Conservation (phyloP, 2,797 vertebrate genomes). For the Bufotes viridis region DNA sequence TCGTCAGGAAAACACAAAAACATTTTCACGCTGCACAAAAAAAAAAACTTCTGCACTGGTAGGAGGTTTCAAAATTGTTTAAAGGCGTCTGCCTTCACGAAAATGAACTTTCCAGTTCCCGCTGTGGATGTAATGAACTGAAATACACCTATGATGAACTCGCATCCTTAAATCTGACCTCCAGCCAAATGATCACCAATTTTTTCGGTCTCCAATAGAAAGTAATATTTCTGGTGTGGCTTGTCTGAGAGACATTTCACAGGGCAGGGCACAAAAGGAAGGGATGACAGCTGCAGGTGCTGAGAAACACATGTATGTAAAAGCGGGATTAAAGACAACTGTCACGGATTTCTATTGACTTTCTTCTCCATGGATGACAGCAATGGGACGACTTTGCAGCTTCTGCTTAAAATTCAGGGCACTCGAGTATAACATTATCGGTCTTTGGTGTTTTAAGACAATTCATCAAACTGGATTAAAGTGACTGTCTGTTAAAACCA, state of each 20-base stretch:
- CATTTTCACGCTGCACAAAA: conserved; percentile 8
- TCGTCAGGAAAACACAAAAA: conserved; percentile 7
- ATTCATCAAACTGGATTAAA: too few relatives aligned
- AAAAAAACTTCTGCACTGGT: conserved; percentile 16
- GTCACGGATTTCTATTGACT: not conserved
- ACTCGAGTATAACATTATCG: not conserved
- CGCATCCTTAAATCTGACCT: conserved; percentile 38
- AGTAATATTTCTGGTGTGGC: conserved; percentile 24
- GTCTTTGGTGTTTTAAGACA: too few relatives aligned
- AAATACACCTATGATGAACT: conserved; percentile 43
- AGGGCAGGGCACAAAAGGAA: not conserved
- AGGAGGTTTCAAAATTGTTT: not conserved
- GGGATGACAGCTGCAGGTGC: not conserved
- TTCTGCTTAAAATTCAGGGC: not conserved
- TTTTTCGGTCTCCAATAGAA: conserved; percentile 18
- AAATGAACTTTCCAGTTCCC: conserved; percentile 42
- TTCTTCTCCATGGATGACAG: not conserved
- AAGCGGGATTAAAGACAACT: not conserved
- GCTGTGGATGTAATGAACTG: conserved; percentile 54
- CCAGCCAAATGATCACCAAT: conserved; percentile 29
- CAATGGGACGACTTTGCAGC: not conserved
- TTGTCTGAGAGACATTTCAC: not conserved
- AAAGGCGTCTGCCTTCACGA: not conserved
- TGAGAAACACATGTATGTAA: not conserved
- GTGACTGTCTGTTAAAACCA: too few relatives aligned